These are phyloP conservation scores for Hyles euphorbiae DNA, from an alignment of 1,140 invertebrate genomes.

Conservation along the genomic window DNA sequence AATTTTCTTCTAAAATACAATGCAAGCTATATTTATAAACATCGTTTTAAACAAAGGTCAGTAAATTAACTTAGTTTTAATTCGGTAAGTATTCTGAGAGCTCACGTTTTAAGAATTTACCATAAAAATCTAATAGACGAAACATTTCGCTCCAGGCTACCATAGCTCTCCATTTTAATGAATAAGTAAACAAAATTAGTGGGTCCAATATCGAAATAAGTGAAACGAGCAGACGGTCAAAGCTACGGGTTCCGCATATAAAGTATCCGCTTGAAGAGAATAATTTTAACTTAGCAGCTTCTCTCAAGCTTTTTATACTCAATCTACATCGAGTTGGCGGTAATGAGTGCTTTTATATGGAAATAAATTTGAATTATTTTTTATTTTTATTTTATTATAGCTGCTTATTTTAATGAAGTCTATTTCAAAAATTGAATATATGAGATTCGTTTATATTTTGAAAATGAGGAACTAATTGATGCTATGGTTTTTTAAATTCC, in stretches of 20 bases:
- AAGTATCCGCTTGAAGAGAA: constrained; percentile 59
- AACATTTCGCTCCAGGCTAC: constrained; percentile 35
- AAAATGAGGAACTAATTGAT: no score
- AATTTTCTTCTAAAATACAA: neutral
- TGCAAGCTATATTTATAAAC: neutral
- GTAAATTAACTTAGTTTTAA: neutral
- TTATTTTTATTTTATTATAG: no score
- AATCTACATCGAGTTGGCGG: constrained; percentile 25
- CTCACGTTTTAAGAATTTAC: constrained; percentile 32
- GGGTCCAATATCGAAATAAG: constrained; percentile 62
- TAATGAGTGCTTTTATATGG: constrained; percentile 10
- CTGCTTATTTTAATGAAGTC: no score
- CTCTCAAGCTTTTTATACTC: constrained; percentile 34
- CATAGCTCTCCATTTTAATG: constrained; percentile 64
- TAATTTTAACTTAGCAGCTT: constrained; percentile 40
- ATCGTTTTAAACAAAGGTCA: neutral
- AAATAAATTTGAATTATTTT: no score
- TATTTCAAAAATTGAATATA: no score
- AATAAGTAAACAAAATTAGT: constrained; percentile 73
- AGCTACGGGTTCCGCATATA: constrained; percentile 54
- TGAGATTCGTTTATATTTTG: no score
- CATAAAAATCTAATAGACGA: constrained; percentile 48
- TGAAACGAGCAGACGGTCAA: constrained; percentile 49
- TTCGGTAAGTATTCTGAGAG: neutral
- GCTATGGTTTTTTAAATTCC: no score